Evolutionary conservation across 1,140 invertebrate genomes (phyloP).

Genomic region (Stegodyphus mimosarum): DNA sequence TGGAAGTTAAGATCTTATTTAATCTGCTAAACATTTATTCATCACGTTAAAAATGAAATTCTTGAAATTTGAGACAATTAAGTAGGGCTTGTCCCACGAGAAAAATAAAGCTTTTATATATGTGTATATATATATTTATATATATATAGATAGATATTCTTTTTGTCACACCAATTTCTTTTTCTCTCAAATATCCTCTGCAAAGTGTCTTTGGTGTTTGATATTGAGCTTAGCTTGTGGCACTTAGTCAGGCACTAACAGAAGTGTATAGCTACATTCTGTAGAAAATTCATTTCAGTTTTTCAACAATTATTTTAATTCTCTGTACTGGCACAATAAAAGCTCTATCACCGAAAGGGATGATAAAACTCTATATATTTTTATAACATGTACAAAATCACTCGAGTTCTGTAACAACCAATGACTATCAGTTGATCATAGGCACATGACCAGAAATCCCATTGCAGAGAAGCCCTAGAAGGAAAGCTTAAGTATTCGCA

Average conservation of each 20-base stretch:
- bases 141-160: background rate
- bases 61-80: constrained; percentile 15
- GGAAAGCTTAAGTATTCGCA: constrained; percentile 32
- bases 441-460: constrained; percentile 28
- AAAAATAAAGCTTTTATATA: constrained; percentile 57
- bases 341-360: constrained; percentile 44
- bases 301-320: constrained; percentile 27
- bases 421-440: constrained; percentile 57
- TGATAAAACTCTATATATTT: constrained; percentile 47
- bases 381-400: constrained; percentile 40
- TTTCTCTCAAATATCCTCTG: constrained; percentile 7
- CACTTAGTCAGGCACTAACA: constrained; percentile 60
- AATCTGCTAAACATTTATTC: constrained; percentile 40
- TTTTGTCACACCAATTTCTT: constrained; percentile 35
- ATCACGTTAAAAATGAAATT: constrained; percentile 17
- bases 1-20: background rate
- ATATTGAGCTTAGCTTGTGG: constrained; percentile 58
- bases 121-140: constrained; percentile 34
- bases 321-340: constrained; percentile 57
- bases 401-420: constrained; percentile 29
- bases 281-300: constrained; percentile 39
- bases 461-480: background rate
- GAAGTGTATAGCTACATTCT: constrained; percentile 14
- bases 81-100: constrained; percentile 27
- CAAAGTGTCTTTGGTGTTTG: constrained; percentile 47